Evolutionary conservation across 2,888 invertebrate genomes (phyloP).

Genomic region (Neoascia interrupta): DNA sequence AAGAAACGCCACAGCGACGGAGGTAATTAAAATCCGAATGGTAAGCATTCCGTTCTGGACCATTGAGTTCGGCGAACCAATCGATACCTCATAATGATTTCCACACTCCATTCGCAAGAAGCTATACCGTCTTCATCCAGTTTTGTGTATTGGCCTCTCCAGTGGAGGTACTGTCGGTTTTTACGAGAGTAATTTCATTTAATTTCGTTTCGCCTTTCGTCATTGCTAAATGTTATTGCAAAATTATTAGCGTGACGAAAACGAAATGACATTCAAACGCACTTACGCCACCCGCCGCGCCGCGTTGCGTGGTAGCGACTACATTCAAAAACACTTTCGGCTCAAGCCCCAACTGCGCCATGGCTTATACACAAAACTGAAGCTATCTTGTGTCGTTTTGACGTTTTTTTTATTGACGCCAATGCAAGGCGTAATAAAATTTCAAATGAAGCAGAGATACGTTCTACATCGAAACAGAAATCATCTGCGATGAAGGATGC

Average conservation of each 20-base stretch:
- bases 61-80: conserved; percentile 36
- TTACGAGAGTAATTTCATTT: conserved; percentile 34
- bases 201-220: too few species aligned
- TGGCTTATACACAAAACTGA: conserved; percentile 23
- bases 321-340: conserved; percentile 35
- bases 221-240: conserved; percentile 50
- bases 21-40: conserved; percentile 55
- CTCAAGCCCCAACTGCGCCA: background rate
- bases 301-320: background rate
- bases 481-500: too few species aligned
- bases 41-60: conserved; percentile 18
- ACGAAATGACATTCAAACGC: conserved; percentile 32
- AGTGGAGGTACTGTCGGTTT: background rate
- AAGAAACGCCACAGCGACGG: conserved; percentile 1
- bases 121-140: conserved; percentile 4
- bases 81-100: conserved; percentile 37
- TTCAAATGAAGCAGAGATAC: conserved; percentile 22
- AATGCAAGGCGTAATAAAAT: conserved; percentile 47
- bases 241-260: conserved; percentile 39
- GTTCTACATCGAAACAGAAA: too few species aligned
- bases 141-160: background rate
- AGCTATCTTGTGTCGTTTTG: conserved; percentile 3
- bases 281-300: background rate
- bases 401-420: conserved; percentile 42
- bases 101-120: conserved; percentile 18